Percentiles rank a stretch among this genome's conserved stretches.
Evolutionary conservation across 2,113 vertebrate species (phyloP).

Genomic region (Cygnus buccinator): DNA sequence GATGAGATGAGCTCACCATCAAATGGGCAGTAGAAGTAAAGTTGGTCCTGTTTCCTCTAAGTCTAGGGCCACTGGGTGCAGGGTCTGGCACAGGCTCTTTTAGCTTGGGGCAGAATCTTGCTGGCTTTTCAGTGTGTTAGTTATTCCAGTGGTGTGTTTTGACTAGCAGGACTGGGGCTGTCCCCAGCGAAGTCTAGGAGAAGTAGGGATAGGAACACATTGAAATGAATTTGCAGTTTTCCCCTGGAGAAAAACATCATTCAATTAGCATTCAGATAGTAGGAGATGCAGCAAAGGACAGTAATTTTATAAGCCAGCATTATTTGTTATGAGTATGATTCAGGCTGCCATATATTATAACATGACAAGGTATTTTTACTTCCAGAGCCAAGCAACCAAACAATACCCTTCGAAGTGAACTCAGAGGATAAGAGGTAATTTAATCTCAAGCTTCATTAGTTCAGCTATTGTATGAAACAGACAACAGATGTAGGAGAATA

Average conservation of each 20-base stretch:
- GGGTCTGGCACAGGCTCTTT: neutral
- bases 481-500: neutral
- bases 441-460: conserved; percentile 37
- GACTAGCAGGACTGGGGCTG: neutral
- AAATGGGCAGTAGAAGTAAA: neutral
- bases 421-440: conserved; percentile 1
- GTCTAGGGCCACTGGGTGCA: neutral
- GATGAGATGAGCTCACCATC: neutral
- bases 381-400: neutral
- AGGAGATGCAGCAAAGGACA: neutral
- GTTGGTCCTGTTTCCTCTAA: neutral
- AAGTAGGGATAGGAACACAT: fast-evolving
- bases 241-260: neutral
- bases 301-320: neutral
- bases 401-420: neutral
- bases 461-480: conserved; percentile 4
- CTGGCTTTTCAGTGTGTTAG: fast-evolving
- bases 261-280: neutral
- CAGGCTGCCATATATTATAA: neutral
- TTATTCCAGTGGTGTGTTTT: neutral
- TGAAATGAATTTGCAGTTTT: neutral
- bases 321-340: neutral
- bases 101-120: neutral
- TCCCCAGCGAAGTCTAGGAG: neutral
- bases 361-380: neutral